phyloP scores from a whole-genome alignment of 2,113 vertebrate species.

The Canis aureus region DNA sequence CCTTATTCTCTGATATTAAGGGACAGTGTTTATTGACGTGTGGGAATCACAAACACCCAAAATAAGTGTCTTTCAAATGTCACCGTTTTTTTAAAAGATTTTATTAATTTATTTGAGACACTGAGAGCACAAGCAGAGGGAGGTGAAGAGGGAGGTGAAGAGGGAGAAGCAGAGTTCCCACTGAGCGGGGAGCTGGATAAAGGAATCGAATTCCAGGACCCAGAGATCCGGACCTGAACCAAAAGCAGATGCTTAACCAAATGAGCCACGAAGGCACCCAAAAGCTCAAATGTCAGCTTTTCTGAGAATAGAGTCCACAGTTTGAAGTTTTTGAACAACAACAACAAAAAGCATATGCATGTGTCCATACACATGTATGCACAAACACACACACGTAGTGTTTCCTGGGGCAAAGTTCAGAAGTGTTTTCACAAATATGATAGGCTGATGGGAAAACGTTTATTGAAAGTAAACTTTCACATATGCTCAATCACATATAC shows the following conservation, averaged over 20 bases:
- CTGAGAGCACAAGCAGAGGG: neutral
- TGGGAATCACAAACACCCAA: neutral
- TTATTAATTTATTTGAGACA: neutral
- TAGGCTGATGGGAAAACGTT: neutral
- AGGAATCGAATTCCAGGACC: neutral
- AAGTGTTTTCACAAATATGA: neutral
- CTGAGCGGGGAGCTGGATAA: neutral
- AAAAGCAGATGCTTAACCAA: neutral
- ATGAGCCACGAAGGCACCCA: neutral
- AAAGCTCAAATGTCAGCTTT: neutral
- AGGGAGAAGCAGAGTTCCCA: neutral
- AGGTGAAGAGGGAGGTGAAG: neutral
- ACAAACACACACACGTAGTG: neutral
- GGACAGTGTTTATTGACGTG: neutral
- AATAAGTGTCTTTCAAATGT: neutral
- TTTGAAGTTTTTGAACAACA: neutral
- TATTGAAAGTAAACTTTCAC: neutral
- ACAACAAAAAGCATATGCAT: neutral
- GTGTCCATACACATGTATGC: too few relatives aligned
- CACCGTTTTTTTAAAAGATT: neutral
- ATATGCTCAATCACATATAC: neutral
- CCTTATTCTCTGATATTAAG: neutral
- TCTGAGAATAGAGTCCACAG: neutral
- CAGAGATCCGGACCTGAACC: neutral
- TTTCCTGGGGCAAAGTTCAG: neutral